Base-by-base conservation (phyloP, 2,797 vertebrate genomes). In the Syngnathus rostellatus region DNA sequence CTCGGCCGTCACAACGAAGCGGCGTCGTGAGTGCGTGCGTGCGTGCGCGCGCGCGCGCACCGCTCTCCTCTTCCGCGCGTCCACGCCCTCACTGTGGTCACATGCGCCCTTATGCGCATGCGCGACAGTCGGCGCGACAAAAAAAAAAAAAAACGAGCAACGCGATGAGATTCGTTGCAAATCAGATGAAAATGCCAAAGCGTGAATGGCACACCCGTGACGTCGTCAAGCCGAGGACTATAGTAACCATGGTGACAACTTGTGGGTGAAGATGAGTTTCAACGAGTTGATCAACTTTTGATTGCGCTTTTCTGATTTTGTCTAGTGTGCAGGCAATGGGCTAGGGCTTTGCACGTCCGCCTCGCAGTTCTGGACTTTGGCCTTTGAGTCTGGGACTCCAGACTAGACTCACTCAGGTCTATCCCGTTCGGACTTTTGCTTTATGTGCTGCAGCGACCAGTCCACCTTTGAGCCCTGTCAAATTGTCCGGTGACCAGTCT, bases 1-100 rank as follows among this genome's bases (percentile, higher is more conserved):
- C 74, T 78, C 72, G 70, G 70, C 72, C 63, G 72, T 72, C 77
- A 68, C 53, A 68, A 45, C 66, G 72, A 71, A 79, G 65, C 67
- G 71, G 81, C 43, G 31, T 11, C 73, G 80, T 73, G 8, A 70
- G 80, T 69, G 77, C 51, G 61, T 73, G 68, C 78, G 63, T 65
- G 51, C 8, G 64, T 25, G 62, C 46, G 77, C 72, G 68, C 72
- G 68, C 72, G 68, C 77, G 63, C 54, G 53, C 40, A 23, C 46
- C 23, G 25, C 59, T 40, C 59, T 61, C 59, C 59, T 41, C 39
- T 6, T 6, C 21, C n/a, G 63, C 78, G 69, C 72, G 69, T 46
- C 67, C 69, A 64, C 46, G 10, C 71, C 58, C 67, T 48, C 67
- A 21, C 16, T 23, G 25, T 40, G 50, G 70, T 64, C 64, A 45